Base-by-base conservation (phyloP, 2,888 invertebrate species). In the Hydraecia micacea region DNA sequence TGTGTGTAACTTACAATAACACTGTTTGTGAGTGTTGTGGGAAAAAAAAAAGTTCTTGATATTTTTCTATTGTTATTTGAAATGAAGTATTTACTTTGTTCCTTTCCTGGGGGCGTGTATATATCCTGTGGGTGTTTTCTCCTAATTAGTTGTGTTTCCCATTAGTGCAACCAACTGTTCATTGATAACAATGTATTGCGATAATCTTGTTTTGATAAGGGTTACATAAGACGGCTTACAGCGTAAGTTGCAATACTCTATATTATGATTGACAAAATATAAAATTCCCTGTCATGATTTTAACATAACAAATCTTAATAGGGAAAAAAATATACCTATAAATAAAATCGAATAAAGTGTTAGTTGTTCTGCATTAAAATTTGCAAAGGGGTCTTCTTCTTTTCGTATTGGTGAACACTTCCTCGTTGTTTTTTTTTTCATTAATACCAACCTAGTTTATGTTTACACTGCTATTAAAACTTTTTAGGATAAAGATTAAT, bases 201-300 rank as follows among this genome's bases (percentile, higher is more conserved):
- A 71, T 72, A 65, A 72, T 78, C 46, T 78, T 18, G n/a, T 78
- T 72, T 49, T 78, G 25, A 58, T 65, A 72, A 65, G 15, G 36
- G 36, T 55, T 72, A 46, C 25, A 36, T 32, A 28, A 46, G 52
- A 52, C 18, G 21, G 42, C 36, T 25, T 58, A n/a, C 4, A 13
- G 0, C 36, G 11, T 39, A 5, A 58, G 25, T 42, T 46, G 15
- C 25, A 18, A n/a, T 39, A 8, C 18, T 25, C 13, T 13, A 18
- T 25, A 32, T n/a, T 49, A 21, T 28, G 18, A 9, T 28, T 55
- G 55, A 71, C 9, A 52, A 69, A 36, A 18, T 52, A 69, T 15
- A 52, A 25, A 5, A 32, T 32, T 69, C 0, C 32, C 2, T 69
- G 8, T 4, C 28, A 28, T 68, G 15, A 32, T 68, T 46, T 42